Evolutionary conservation across 2,888 invertebrate species (phyloP), one percentile per base, ranked within the genome.

Genomic region (Hymenopus coronatus): DNA sequence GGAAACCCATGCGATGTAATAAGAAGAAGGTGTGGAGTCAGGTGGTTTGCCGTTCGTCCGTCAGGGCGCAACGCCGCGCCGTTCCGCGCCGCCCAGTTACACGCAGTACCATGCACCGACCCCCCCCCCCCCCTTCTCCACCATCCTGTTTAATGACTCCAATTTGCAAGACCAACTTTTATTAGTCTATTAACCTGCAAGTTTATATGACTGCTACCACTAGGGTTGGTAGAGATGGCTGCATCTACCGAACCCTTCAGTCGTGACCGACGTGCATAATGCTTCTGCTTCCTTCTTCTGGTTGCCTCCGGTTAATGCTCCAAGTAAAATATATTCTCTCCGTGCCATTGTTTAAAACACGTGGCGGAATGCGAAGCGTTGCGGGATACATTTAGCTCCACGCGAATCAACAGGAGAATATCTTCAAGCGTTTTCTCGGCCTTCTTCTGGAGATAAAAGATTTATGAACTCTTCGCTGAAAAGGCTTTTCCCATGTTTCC

Each of bases 121-220:
- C 12, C 30, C 30, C 85, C 85, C 40, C 3, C 85, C n/a, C 40
- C 40, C 85, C 28, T 70, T 70, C 86, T 54, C 87, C 40, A 14
- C 30, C 85, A 46, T 85, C 89, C 89, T 87, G 83, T 88, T 90
- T 90, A 90, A 90, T 90, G 90, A 89, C 89, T 84, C 89, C 90
- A 88, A 90, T 90, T 90, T 90, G 89, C 90, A 90, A 90, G 90
- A 89, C 89, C 89, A 90, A 90, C 90, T 90, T 90, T 90, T 90
- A 90, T 90, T 90, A 90, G 89, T 90, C 89, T 89, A 90, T 90
- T 89, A 90, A 88, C 90, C 88, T 81, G 87, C 90, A 87, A 90
- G 90, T 90, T 90, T 90, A 90, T 90, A 90, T 87, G 87, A 30
- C 84, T 28, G 20, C 84, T 84, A 28, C 20, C 54, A 70, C 87